These are phyloP conservation scores for Euproctis similis DNA, from an alignment of 2,888 invertebrate genomes.

Conservation along the genomic window DNA sequence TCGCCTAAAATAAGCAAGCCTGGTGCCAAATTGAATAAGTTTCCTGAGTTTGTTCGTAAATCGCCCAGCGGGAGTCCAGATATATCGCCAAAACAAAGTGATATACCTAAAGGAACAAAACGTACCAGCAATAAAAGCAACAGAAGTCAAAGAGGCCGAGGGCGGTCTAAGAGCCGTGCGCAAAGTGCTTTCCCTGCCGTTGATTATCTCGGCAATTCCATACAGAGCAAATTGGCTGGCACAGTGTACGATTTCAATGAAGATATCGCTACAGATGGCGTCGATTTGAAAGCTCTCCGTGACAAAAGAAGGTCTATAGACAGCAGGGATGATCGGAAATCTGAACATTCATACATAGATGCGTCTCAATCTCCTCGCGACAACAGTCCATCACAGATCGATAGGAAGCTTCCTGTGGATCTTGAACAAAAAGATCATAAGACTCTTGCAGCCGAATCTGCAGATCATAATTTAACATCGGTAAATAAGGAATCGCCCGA, in stretches of 20 bases:
- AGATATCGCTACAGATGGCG: conserved; percentile 84
- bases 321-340: conserved; percentile 75
- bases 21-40: conserved; percentile 56
- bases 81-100: conserved; percentile 80
- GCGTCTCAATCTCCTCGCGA: conserved; percentile 76
- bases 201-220: conserved; percentile 78
- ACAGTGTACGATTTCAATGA: conserved; percentile 93
- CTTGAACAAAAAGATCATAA: conserved; percentile 60
- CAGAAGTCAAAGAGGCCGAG: conserved; percentile 64
- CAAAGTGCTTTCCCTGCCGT: conserved; percentile 46
- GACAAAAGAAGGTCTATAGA: conserved; percentile 86
- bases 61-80: conserved; percentile 81
- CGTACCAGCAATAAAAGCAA: conserved; percentile 54
- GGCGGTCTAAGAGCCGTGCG: conserved; percentile 65
- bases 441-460: conserved; percentile 62
- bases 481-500: conserved; percentile 23
- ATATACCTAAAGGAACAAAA: conserved; percentile 52
- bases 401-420: conserved; percentile 41
- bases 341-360: conserved; percentile 72
- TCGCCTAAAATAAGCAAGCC: conserved; percentile 69
- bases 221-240: conserved; percentile 87
- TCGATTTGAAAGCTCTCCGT: conserved; percentile 85
- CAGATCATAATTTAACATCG: conserved; percentile 33
- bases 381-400: conserved; percentile 63
- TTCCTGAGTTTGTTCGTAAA: conserved; percentile 70